These are phyloP conservation scores for Pollimyrus isidori DNA, from an alignment of 2,113 vertebrate species.

Conservation along the genomic window DNA sequence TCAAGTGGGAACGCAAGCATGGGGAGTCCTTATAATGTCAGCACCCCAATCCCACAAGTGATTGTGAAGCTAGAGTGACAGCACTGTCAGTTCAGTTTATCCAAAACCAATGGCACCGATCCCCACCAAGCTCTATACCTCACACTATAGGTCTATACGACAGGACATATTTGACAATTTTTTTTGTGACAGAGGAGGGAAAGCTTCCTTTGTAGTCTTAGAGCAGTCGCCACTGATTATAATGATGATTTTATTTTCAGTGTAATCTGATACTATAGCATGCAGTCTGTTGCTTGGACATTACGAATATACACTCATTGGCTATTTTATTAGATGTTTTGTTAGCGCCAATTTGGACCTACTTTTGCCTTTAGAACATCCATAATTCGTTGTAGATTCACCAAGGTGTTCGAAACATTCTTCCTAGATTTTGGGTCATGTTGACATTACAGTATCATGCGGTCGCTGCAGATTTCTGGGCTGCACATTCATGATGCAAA, in stretches of 20 bases:
- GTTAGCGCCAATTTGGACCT: neutral
- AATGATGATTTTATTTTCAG: neutral
- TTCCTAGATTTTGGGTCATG: neutral
- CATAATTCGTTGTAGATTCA: neutral
- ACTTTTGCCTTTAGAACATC: neutral
- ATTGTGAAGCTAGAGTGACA: too few species aligned
- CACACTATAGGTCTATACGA: too few species aligned
- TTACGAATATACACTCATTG: neutral
- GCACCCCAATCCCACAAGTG: too few species aligned
- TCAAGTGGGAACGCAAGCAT: too few species aligned
- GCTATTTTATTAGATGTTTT: neutral
- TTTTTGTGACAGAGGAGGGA: too few species aligned
- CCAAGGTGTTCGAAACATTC: neutral
- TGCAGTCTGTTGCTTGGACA: neutral
- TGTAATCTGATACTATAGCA: neutral
- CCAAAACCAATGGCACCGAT: too few species aligned
- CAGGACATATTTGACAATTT: too few species aligned
- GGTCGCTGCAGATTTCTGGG: neutral
- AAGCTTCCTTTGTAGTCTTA: too few species aligned
- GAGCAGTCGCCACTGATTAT: neutral
- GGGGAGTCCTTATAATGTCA: too few species aligned
- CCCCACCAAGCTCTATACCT: too few species aligned
- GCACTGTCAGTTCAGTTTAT: too few species aligned
- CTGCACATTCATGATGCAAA: neutral
- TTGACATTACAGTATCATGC: neutral